Base-by-base conservation (phyloP, 2,888 invertebrate genomes). In the Euplexia lucipara region DNA sequence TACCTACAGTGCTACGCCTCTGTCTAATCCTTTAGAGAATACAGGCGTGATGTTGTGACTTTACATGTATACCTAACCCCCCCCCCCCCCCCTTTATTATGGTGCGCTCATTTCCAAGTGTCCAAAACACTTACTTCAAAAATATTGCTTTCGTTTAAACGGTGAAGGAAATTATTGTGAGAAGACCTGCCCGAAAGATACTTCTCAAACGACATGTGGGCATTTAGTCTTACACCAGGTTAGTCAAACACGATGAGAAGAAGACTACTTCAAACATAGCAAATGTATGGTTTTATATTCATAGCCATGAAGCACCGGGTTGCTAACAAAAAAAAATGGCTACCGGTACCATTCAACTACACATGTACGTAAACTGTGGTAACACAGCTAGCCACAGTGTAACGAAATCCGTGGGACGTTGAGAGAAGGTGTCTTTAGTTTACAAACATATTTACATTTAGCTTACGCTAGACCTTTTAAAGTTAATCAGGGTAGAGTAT, bases 261-360 rank as follows among this genome's bases (percentile, higher is more conserved):
- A n/a, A n/a, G n/a, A n/a, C n/a, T n/a, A n/a, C 75, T 81, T 80
- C 82, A 86, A 87, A 86, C 83, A 86, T 83, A 78, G 78, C 65
- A 72, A 74, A 82, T 81, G 80, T 68, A 78, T 65, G 79, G 81
- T 73, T 84, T 82, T 83, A 82, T 83, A 86, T 85, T 85, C 83
- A 79, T 65, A 80, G 79, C 79, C 83, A 84, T 79, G 79, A 51
- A 81, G 74, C 86, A 88, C 86, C 86, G 84, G 85, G 78, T 71
- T 64, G 73, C 68, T 82, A 78, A 83, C 71, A 68, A 53, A 81
- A 83, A n/a, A 81, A 76, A 82, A 81, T 76, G 66, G 78, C 5
- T 26, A 2, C 5, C 2, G 26, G 26, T 26, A 26, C 61, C 68
- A 32, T 16, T 54, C 75, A 12, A 9, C 49, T 22, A 30, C 34